A percentile compares a stretch with the other conserved stretches of the same genome.
phyloP scores from a whole-genome alignment of 2,797 vertebrate genomes.

The Dendrocincla fuliginosa region DNA sequence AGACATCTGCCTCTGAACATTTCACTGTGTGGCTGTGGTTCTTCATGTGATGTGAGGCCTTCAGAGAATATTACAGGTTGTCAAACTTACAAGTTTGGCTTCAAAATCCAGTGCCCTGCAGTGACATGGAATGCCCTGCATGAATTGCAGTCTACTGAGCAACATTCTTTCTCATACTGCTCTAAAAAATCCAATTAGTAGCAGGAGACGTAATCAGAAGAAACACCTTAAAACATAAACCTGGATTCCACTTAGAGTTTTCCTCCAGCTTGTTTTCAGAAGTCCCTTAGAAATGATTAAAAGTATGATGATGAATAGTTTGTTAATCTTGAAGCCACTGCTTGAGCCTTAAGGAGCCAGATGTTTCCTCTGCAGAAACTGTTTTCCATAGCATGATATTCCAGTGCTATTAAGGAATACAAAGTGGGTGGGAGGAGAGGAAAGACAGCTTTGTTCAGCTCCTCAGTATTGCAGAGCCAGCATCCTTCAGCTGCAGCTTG shows the following conservation, averaged over 20 bases:
- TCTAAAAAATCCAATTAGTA: background rate
- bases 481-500: background rate
- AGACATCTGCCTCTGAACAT: background rate
- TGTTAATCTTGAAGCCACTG: background rate
- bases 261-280: background rate
- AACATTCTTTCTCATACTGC: background rate
- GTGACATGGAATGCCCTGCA: background rate
- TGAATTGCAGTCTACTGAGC: background rate
- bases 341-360: slow-evolving; percentile 13
- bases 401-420: slow-evolving; percentile 10
- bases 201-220: background rate
- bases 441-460: slow-evolving; percentile 50
- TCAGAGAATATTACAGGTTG: background rate
- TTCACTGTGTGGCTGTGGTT: background rate
- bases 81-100: background rate
- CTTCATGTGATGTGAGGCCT: background rate
- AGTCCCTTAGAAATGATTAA: background rate
- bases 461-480: slow-evolving; percentile 17
- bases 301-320: background rate
- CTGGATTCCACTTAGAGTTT: background rate
- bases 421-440: slow-evolving; percentile 46
- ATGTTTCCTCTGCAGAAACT: slow-evolving; percentile 34
- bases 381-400: slow-evolving; percentile 26
- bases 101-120: background rate
- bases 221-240: background rate